Evolutionary conservation across 2,113 vertebrate species (phyloP).

Genomic region (Pipra filicauda): DNA sequence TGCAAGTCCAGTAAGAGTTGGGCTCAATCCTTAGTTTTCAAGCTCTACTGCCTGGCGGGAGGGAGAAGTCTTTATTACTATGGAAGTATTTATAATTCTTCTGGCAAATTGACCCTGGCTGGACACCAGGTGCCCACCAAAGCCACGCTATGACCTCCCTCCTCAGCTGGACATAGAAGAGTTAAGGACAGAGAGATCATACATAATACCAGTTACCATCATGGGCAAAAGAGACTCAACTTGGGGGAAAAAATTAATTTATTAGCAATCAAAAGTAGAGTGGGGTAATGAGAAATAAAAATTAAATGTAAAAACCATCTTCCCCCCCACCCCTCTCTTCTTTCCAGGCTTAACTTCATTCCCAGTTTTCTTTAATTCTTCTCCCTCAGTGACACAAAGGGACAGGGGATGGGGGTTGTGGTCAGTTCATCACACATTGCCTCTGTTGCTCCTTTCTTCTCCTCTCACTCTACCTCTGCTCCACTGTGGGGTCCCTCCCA

Average conservation of each 20-base stretch:
- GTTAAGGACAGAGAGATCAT: not conserved
- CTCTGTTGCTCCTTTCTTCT: no score
- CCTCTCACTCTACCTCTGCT: not conserved
- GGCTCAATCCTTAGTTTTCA: not conserved
- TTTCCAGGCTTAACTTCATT: not conserved
- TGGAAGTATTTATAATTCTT: not conserved
- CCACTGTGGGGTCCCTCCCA: not conserved
- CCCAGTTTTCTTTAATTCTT: not conserved
- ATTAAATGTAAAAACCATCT: not conserved
- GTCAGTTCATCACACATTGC: not conserved
- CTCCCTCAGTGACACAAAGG: not conserved
- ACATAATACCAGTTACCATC: not conserved
- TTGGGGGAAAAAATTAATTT: not conserved
- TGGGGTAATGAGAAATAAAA: not conserved
- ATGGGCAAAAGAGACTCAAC: not conserved
- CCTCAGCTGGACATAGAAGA: not conserved
- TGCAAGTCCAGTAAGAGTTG: not conserved
- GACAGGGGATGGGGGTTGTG: not conserved
- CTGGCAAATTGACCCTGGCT: not conserved
- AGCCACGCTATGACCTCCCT: not conserved
- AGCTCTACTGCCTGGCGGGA: not conserved
- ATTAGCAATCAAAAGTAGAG: not conserved
- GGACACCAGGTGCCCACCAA: not conserved
- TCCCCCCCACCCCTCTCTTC: not conserved
- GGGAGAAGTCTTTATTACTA: not conserved